Percentiles rank a stretch among this genome's conserved stretches.
Conservation (phyloP, 2,113 vertebrate species). For the Lates calcarifer region DNA sequence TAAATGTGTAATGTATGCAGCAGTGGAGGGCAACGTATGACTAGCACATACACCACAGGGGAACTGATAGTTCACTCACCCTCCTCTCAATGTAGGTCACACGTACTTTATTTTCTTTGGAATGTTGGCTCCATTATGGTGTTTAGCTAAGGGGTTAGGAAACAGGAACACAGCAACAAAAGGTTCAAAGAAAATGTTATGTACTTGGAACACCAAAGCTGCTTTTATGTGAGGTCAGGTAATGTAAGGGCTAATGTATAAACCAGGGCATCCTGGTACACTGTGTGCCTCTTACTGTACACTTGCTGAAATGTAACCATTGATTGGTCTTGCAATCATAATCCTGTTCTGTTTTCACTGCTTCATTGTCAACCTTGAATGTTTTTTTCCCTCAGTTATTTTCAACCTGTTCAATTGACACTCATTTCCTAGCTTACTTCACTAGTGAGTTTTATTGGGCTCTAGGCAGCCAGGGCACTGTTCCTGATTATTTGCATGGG, state of each 20-base stretch:
- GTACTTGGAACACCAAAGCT: background rate
- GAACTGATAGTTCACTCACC: slow-evolving; percentile 12
- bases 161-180: slow-evolving; percentile 11
- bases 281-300: background rate
- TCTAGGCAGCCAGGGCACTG: background rate
- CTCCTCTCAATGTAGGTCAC: slow-evolving; percentile 51
- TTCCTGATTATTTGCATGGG: background rate
- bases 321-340: background rate
- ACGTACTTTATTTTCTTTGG: slow-evolving; percentile 34
- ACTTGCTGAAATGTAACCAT: background rate
- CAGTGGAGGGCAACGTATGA: background rate
- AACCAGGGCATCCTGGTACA: slow-evolving; percentile 2
- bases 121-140: slow-evolving; percentile 17
- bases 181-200: slow-evolving; percentile 22
- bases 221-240: background rate
- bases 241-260: background rate
- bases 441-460: background rate
- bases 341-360: background rate
- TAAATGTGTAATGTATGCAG: slow-evolving; percentile 6
- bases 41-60: slow-evolving; percentile 5
- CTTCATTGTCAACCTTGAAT: slow-evolving; percentile 7
- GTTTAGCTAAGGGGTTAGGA: slow-evolving; percentile 38
- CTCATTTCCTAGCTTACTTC: background rate
- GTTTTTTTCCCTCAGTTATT: background rate
- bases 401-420: background rate